Conservation (phyloP, 1,140 invertebrate genomes). For the Drosophila bipectinata region DNA sequence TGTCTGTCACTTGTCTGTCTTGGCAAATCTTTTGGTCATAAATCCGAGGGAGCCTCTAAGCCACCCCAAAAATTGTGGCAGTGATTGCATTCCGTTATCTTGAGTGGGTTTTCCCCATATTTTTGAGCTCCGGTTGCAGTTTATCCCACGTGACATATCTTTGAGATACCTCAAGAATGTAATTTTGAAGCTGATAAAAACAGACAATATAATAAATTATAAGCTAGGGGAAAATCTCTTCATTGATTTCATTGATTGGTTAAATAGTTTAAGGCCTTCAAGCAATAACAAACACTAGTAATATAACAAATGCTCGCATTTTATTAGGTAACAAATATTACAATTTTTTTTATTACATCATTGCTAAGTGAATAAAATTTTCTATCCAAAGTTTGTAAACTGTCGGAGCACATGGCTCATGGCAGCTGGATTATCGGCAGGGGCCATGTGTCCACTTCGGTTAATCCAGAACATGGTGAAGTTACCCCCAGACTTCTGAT, state of each 20-base stretch:
- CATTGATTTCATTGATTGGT: too few relatives aligned
- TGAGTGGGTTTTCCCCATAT: slow-evolving; percentile 18
- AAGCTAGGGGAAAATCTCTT: too few relatives aligned
- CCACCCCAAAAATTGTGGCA: background rate
- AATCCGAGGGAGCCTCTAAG: slow-evolving; percentile 39
- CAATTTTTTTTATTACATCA: slow-evolving; percentile 11
- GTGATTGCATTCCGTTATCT: slow-evolving; percentile 40
- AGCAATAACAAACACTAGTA: too few relatives aligned
- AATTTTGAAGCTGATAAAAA: background rate
- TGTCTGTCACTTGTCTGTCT: slow-evolving; percentile 25
- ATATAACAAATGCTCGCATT: background rate
- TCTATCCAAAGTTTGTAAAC: slow-evolving; percentile 67
- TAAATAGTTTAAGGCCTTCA: too few relatives aligned
- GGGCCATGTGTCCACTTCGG: slow-evolving; percentile 87
- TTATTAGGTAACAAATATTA: background rate
- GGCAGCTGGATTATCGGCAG: slow-evolving; percentile 76
- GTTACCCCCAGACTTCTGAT: slow-evolving; percentile 87
- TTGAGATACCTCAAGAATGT: background rate
- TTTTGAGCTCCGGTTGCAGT: slow-evolving; percentile 8
- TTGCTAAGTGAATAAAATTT: background rate
- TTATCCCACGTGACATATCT: slow-evolving; percentile 19
- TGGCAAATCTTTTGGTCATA: slow-evolving; percentile 34
- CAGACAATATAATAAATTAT: too few relatives aligned
- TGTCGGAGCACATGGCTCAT: slow-evolving; percentile 68
- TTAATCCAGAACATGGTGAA: slow-evolving; percentile 91